These are phyloP conservation scores for Callithrix jacchus DNA, from an alignment of 2,113 vertebrate genomes.

Conservation along the genomic window DNA sequence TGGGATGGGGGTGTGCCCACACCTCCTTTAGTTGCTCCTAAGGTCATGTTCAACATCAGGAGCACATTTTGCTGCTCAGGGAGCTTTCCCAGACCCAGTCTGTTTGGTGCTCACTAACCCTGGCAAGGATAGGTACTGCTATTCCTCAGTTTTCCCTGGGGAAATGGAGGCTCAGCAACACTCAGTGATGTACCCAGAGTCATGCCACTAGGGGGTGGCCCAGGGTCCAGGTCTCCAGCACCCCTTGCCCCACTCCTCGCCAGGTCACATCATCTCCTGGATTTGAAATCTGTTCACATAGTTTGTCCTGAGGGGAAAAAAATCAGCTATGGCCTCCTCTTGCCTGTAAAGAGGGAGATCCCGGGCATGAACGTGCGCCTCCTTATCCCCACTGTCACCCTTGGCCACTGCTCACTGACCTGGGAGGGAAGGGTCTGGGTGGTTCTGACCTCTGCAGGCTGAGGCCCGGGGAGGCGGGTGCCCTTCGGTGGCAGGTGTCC, in stretches of 20 bases:
- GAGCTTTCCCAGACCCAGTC: neutral
- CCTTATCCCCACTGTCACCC: neutral
- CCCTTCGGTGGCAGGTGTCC: neutral
- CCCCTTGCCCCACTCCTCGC: neutral
- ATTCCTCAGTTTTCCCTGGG: neutral
- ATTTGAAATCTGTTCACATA: too few relatives aligned
- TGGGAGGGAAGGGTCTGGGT: neutral
- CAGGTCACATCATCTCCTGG: rapidly evolving
- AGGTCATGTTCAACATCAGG: rapidly evolving
- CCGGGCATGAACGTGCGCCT: neutral
- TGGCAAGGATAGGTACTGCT: neutral
- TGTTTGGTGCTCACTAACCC: neutral
- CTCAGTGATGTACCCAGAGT: neutral
- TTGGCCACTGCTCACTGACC: neutral
- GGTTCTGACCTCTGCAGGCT: neutral
- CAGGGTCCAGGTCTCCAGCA: neutral
- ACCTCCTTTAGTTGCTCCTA: neutral
- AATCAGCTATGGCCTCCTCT: neutral
- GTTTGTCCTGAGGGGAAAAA: neutral
- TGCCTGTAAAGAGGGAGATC: neutral
- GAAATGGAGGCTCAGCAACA: neutral
- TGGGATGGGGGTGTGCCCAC: neutral
- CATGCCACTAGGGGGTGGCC: rapidly evolving
- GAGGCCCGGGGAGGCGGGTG: neutral
- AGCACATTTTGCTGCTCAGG: rapidly evolving